A percentile compares a stretch with the other conserved stretches of the same genome.
These are phyloP conservation scores for Pomatorhinus ruficollis DNA, from an alignment of 2,113 vertebrate genomes.

Conservation along the genomic window DNA sequence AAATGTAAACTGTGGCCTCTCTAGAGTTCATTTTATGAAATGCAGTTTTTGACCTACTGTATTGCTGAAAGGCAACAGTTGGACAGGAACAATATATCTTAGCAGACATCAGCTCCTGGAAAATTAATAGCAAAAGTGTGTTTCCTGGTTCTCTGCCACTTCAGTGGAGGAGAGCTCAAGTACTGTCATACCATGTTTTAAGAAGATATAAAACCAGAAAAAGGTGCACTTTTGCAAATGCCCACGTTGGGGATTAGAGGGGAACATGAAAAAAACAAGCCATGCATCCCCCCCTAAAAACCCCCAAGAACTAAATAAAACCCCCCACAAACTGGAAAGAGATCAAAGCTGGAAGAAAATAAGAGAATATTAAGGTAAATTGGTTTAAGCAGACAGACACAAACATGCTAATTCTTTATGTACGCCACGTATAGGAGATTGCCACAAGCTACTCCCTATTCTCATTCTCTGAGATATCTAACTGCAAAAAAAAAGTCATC, in stretches of 20 bases:
- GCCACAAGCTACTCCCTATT: neutral
- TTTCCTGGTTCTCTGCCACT: neutral
- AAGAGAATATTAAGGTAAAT: neutral
- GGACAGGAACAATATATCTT: neutral
- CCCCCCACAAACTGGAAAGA: neutral
- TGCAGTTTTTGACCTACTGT: neutral
- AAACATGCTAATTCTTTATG: neutral
- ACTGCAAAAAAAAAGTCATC: neutral
- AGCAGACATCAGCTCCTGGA: neutral
- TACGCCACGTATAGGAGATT: neutral
- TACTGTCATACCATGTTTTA: neutral
- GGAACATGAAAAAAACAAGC: fast-evolving
- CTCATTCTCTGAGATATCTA: neutral
- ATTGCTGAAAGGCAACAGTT: neutral
- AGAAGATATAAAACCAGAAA: neutral
- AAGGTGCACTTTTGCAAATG: neutral
- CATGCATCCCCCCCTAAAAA: fast-evolving
- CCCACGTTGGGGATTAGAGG: neutral
- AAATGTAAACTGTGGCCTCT: neutral
- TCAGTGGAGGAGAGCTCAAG: neutral
- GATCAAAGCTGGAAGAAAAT: neutral
- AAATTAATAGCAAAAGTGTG: neutral
- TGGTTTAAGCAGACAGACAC: neutral
- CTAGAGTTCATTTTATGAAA: neutral
- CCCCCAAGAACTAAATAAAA: neutral